Percentiles rank a stretch among this genome's conserved stretches.
Conservation (phyloP, 2,888 invertebrate genomes). For the Caenorhabditis sinica region DNA sequence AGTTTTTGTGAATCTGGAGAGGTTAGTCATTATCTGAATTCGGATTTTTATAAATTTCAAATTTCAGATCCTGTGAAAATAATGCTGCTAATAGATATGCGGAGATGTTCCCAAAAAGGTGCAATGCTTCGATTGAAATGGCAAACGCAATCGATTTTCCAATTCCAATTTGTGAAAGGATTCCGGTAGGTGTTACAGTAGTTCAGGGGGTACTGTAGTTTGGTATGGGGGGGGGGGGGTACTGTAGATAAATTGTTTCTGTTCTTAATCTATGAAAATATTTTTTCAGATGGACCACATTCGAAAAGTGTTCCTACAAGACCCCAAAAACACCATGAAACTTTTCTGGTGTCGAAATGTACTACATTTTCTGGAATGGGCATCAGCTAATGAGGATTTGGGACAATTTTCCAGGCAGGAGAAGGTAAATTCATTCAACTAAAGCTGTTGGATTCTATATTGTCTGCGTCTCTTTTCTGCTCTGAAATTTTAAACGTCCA, state of each 20-base stretch:
- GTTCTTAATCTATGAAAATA: no score
- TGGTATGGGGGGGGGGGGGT: no score
- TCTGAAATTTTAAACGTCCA: no score
- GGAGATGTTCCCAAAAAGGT: conserved; percentile 9
- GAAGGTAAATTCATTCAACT: conserved; percentile 1
- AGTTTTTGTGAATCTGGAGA: conserved; percentile 45
- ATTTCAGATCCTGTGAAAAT: conserved; percentile 43
- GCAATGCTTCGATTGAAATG: conserved; percentile 27
- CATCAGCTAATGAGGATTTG: conserved; percentile 36
- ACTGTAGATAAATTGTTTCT: no score
- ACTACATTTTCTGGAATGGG: conserved; percentile 45
- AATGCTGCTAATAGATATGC: conserved; percentile 20
- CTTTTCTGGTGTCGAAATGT: conserved; percentile 57
- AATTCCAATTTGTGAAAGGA: conserved; percentile 47
- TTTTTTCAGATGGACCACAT: conserved; percentile 46
- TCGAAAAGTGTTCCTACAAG: conserved; percentile 18
- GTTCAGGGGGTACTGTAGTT: no score
- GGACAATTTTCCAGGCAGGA: conserved; percentile 31
- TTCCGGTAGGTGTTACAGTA: conserved; percentile 41
- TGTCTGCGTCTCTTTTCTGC: no score
- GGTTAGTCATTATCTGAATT: background rate
- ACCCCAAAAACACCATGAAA: conserved; percentile 32
- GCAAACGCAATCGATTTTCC: conserved; percentile 39
- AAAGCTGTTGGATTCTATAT: no score
- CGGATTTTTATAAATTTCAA: background rate